phyloP scores from a whole-genome alignment of 2,113 vertebrate genomes.

The Chaenocephalus aceratus region DNA sequence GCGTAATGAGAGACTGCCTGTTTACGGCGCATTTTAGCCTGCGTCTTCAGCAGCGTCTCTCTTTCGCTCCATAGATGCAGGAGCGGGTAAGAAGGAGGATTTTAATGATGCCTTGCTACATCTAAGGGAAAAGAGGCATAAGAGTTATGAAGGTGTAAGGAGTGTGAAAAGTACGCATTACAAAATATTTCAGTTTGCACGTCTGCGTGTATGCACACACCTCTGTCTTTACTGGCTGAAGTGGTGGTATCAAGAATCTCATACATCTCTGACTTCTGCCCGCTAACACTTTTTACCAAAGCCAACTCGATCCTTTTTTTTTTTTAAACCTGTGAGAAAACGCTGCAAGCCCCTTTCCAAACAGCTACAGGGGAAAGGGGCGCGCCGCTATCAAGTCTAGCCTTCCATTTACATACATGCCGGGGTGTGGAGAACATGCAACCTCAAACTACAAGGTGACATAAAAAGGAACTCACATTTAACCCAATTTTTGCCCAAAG shows the following conservation, averaged over 20 bases:
- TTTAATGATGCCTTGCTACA: conserved; percentile 66
- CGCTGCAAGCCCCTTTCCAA: conserved; percentile 58
- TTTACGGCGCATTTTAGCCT: conserved; percentile 67
- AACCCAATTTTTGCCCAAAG: background rate
- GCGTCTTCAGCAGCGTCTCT: conserved; percentile 54
- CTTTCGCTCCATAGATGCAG: conserved; percentile 28
- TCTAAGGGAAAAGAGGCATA: conserved; percentile 18
- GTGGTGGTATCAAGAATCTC: conserved; percentile 16
- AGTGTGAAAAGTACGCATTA: background rate
- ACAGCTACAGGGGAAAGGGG: conserved; percentile 14
- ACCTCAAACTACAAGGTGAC: background rate
- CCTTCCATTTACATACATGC: conserved; percentile 13
- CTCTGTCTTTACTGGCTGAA: conserved; percentile 25
- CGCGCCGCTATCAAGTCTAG: conserved; percentile 26
- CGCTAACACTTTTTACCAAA: conserved; percentile 29
- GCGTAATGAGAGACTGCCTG: conserved; percentile 74
- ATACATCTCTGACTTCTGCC: conserved; percentile 13
- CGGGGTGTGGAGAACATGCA: conserved; percentile 13
- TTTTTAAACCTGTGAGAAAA: conserved; percentile 59
- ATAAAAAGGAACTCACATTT: background rate
- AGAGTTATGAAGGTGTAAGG: conserved; percentile 34
- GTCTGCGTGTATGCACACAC: background rate
- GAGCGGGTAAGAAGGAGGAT: conserved; percentile 29
- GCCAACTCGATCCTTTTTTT: conserved; percentile 16
- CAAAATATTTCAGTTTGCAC: conserved; percentile 6